Percentiles rank a stretch among this genome's conserved stretches.
These are phyloP conservation scores for Albula goreensis DNA, from an alignment of 2,113 vertebrate species.

Conservation along the genomic window DNA sequence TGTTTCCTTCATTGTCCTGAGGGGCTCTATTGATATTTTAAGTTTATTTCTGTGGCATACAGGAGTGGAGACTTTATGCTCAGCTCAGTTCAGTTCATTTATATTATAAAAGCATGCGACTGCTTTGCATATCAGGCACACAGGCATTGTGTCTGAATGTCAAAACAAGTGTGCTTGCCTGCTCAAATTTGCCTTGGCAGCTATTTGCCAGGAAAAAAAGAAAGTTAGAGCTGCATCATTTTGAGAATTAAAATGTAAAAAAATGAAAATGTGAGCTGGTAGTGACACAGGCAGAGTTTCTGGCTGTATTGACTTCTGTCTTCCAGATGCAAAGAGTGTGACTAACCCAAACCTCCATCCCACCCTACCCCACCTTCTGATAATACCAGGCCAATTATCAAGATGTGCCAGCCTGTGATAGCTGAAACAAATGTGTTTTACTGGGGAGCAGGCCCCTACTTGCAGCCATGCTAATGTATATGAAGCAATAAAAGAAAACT, in stretches of 20 bases:
- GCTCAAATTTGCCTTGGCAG: slow-evolving; percentile 6
- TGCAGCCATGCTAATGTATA: neutral
- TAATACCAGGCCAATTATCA: slow-evolving; percentile 1
- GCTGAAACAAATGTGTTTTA: slow-evolving; percentile 2
- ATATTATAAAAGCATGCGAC: neutral
- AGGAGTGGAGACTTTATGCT: neutral
- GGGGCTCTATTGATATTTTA: neutral
- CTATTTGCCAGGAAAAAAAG: neutral
- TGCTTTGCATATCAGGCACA: neutral
- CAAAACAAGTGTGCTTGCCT: neutral
- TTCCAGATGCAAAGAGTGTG: neutral
- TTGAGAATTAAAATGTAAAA: neutral
- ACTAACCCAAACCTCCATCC: neutral
- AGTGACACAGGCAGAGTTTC: neutral
- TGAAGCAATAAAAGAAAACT: slow-evolving; percentile 16
- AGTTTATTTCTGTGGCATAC: neutral
- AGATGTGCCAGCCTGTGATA: slow-evolving; percentile 9
- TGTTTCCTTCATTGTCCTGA: neutral
- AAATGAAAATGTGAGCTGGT: neutral
- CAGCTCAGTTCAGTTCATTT: neutral
- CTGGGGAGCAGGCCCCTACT: neutral
- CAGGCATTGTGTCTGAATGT: neutral
- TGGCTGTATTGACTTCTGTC: neutral
- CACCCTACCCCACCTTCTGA: neutral
- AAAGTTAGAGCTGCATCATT: neutral